Evolutionary conservation across 2,113 vertebrate species (phyloP).

Genomic region (Equus przewalskii): DNA sequence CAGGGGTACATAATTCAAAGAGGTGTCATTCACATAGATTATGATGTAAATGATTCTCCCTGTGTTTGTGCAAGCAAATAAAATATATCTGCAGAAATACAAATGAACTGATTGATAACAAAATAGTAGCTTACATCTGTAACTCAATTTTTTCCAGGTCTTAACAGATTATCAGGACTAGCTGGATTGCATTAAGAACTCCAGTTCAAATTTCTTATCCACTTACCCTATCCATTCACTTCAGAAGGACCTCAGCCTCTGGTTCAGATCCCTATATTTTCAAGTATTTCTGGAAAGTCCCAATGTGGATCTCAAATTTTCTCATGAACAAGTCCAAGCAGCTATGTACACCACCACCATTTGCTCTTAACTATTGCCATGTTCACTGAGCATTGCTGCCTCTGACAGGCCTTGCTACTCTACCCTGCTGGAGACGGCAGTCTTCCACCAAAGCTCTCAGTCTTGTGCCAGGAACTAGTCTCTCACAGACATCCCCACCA

Average conservation of each 20-base stretch:
- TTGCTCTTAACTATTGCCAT: neutral
- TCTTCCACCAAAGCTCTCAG: neutral
- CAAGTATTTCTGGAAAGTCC: neutral
- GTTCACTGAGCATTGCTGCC: neutral
- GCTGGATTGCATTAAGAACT: neutral
- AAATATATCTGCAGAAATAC: neutral
- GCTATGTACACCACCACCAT: neutral
- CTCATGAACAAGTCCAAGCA: neutral
- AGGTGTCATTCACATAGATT: neutral
- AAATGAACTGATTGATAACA: neutral
- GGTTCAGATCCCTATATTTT: neutral
- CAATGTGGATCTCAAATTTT: neutral
- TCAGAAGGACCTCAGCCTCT: neutral
- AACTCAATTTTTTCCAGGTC: neutral
- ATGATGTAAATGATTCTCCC: neutral
- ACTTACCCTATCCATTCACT: neutral
- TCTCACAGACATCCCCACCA: neutral
- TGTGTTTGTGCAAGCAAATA: neutral
- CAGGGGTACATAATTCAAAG: constrained; percentile 6
- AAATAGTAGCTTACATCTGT: neutral
- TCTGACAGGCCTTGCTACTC: neutral
- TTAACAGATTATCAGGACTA: neutral
- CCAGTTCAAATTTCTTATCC: neutral
- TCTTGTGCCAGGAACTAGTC: neutral
- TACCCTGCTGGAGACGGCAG: neutral